Conservation (phyloP, 2,113 vertebrate genomes). For the Osmerus mordax region DNA sequence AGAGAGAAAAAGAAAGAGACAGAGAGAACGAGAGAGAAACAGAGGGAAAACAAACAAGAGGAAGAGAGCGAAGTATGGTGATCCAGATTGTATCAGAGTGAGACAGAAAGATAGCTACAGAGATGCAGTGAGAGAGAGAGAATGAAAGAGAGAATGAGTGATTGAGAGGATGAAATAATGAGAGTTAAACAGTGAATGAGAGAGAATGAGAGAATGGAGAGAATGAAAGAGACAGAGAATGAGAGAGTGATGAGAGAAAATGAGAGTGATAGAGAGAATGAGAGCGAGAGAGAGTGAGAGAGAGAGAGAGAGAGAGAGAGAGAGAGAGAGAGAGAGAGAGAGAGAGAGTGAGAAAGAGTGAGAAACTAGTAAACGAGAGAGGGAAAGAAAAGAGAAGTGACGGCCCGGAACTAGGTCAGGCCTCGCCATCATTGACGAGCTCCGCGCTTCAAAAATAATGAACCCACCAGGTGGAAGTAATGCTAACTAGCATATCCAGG, state of each 20-base stretch:
- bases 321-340: constrained; percentile 46
- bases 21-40: constrained; percentile 39
- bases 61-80: constrained; percentile 40
- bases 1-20: constrained; percentile 2
- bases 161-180: not conserved
- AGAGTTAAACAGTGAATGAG: not conserved
- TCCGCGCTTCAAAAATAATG: constrained; percentile 69
- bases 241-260: constrained; percentile 14
- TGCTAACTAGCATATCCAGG: constrained; percentile 66
- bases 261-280: constrained; percentile 29
- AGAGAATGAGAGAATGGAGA: constrained; percentile 19
- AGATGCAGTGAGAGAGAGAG: constrained; percentile 34
- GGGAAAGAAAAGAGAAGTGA: constrained; percentile 51
- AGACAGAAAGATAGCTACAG: constrained; percentile 46
- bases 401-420: constrained; percentile 69
- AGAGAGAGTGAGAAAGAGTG: constrained; percentile 10
- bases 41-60: constrained; percentile 49
- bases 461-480: constrained; percentile 71
- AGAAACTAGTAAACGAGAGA: not conserved
- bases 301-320: not conserved
- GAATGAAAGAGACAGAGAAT: not conserved
- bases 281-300: constrained; percentile 36
- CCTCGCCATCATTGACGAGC: constrained; percentile 60
- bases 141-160: constrained; percentile 26
- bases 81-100: constrained; percentile 36